phyloP scores from a whole-genome alignment of 2,888 invertebrate species.

The Drosophila hamatofila region DNA sequence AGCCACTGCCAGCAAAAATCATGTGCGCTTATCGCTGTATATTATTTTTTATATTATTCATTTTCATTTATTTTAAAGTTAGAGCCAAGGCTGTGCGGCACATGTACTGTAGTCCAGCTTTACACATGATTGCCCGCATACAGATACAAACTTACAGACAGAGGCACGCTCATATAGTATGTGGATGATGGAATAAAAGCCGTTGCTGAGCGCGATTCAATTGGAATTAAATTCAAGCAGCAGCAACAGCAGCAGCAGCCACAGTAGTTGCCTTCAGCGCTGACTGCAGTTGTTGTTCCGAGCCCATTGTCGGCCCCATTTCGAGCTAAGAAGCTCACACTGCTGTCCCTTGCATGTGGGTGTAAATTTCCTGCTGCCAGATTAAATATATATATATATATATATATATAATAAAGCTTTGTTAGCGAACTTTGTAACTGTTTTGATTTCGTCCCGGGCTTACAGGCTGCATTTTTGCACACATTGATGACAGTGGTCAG shows the following conservation, averaged over 20 bases:
- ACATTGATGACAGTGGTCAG: slow-evolving; percentile 37
- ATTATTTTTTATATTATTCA: slow-evolving; percentile 30
- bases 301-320: slow-evolving; percentile 39
- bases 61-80: slow-evolving; percentile 42
- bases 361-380: slow-evolving; percentile 29
- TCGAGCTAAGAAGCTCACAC: slow-evolving; percentile 20
- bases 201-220: slow-evolving; percentile 59
- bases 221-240: slow-evolving; percentile 66
- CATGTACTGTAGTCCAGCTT: slow-evolving; percentile 12
- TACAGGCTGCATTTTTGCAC: slow-evolving; percentile 59
- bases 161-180: not conserved
- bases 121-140: slow-evolving; percentile 45
- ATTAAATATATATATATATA: slow-evolving; percentile 19
- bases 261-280: slow-evolving; percentile 32
- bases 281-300: slow-evolving; percentile 31
- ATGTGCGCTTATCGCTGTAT: slow-evolving; percentile 27
- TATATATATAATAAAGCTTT: slow-evolving; percentile 1
- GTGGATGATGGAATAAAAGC: slow-evolving; percentile 43
- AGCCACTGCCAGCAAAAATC: slow-evolving; percentile 8
- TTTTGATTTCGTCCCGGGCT: slow-evolving; percentile 36
- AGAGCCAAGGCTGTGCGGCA: slow-evolving; percentile 12
- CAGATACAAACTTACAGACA: slow-evolving; percentile 8
- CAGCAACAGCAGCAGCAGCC: slow-evolving; percentile 16
- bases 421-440: slow-evolving; percentile 16
- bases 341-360: not conserved